phyloP scores from a whole-genome alignment of 2,888 invertebrate genomes.

The Chaetogeoica ovagalla region DNA sequence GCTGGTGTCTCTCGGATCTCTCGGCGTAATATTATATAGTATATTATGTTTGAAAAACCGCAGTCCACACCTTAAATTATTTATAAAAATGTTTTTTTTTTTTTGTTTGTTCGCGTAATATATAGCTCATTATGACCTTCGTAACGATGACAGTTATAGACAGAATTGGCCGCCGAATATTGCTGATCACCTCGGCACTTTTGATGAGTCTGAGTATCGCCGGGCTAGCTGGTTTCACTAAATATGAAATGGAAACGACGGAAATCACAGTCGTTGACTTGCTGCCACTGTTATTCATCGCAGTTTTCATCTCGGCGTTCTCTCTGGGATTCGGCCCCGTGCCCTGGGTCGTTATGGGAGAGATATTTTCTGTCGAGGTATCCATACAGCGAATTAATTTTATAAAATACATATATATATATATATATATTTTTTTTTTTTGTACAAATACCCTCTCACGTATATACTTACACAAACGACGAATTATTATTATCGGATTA shows the following conservation, averaged over 20 bases:
- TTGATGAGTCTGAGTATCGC: constrained; percentile 73
- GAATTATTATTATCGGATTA: too few species aligned
- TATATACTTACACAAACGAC: too few species aligned
- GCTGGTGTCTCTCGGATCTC: too few species aligned
- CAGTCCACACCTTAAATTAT: too few species aligned
- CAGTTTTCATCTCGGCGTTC: background rate
- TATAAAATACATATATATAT: too few species aligned
- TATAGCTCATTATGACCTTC: constrained; percentile 66
- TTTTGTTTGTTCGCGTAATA: background rate
- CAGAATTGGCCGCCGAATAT: constrained; percentile 75
- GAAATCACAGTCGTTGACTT: background rate
- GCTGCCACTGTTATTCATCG: background rate
- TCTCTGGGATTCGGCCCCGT: background rate
- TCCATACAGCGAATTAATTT: too few species aligned
- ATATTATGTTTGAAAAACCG: too few species aligned
- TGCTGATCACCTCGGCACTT: constrained; percentile 75
- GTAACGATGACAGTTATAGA: constrained; percentile 75
- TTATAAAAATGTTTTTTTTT: background rate
- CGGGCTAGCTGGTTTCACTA: constrained; percentile 74
- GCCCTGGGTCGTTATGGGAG: constrained; percentile 1
- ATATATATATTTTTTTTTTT: too few species aligned
- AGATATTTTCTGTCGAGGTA: background rate
- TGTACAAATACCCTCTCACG: too few species aligned
- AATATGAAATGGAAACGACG: constrained; percentile 56
- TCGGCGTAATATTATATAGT: too few species aligned